A percentile compares a stretch with the other conserved stretches of the same genome.
Evolutionary conservation across 2,797 vertebrate genomes (phyloP).

Genomic region (Poeciliopsis turneri): DNA sequence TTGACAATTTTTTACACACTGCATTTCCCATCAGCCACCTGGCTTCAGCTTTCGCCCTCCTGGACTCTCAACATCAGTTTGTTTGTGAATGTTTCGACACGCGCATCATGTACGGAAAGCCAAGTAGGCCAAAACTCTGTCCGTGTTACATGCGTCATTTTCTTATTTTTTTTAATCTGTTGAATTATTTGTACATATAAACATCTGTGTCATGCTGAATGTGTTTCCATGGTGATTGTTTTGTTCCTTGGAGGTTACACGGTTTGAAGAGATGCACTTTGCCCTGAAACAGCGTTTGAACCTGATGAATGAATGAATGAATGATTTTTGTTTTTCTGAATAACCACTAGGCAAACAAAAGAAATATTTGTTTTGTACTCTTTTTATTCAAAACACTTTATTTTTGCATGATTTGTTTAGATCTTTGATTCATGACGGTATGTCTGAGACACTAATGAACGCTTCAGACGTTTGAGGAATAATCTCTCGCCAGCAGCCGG

Average conservation of each 20-base stretch:
- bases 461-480: conserved; percentile 15
- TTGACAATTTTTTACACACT: conserved; percentile 37
- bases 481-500: conserved; percentile 34
- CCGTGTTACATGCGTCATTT: conserved; percentile 52
- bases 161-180: conserved; percentile 63
- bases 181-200: conserved; percentile 81
- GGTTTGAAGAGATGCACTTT: conserved; percentile 94
- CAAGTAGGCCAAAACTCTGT: background rate
- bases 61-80: conserved; percentile 3
- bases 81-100: conserved; percentile 77
- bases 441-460: conserved; percentile 20
- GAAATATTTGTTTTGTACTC: conserved; percentile 54
- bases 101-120: conserved; percentile 10
- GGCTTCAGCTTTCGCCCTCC: conserved; percentile 16
- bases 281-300: conserved; percentile 83
- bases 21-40: conserved; percentile 67
- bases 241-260: conserved; percentile 51
- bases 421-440: conserved; percentile 21
- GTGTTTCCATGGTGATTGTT: conserved; percentile 82
- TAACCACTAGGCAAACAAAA: conserved; percentile 73
- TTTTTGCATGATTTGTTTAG: conserved; percentile 45
- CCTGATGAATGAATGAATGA: conserved; percentile 52
- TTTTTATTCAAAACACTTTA: conserved; percentile 43
- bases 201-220: conserved; percentile 83
- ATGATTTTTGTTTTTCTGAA: conserved; percentile 47